phyloP scores from a whole-genome alignment of 2,888 invertebrate species.

The Gastrophysa polygoni region DNA sequence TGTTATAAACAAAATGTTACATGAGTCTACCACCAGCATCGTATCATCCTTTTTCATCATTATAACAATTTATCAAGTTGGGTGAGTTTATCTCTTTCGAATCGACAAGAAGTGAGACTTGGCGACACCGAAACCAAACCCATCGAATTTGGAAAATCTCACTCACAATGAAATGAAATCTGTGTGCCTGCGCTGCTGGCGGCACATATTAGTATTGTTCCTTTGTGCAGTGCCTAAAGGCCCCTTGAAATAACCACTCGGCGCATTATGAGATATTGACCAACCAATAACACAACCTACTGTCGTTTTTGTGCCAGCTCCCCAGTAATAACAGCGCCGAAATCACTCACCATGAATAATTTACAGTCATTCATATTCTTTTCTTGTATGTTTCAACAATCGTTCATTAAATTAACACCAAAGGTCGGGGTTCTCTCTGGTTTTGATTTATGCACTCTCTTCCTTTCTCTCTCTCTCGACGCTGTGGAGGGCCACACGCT shows the following conservation, averaged over 20 bases:
- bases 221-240: slow-evolving; percentile 25
- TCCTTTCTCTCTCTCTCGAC: background rate
- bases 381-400: slow-evolving; percentile 36
- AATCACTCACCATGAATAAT: slow-evolving; percentile 38
- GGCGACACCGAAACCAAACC: too few species aligned
- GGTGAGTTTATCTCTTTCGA: too few species aligned
- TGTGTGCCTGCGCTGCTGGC: background rate
- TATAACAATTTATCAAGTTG: too few species aligned
- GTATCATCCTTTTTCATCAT: too few species aligned
- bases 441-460: slow-evolving; percentile 30
- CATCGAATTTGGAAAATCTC: too few species aligned
- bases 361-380: slow-evolving; percentile 34
- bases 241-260: slow-evolving; percentile 35
- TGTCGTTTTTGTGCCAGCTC: slow-evolving; percentile 33
- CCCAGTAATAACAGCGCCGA: slow-evolving; percentile 35
- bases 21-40: too few species aligned
- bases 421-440: slow-evolving; percentile 26
- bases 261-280: slow-evolving; percentile 38
- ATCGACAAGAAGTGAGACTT: too few species aligned
- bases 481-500: slow-evolving; percentile 15
- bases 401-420: slow-evolving; percentile 38
- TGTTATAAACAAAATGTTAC: too few species aligned
- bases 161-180: background rate
- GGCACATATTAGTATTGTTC: slow-evolving; percentile 31
- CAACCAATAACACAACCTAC: slow-evolving; percentile 33